phyloP scores from a whole-genome alignment of 2,888 invertebrate genomes.

The Mesorhabditis belari region DNA sequence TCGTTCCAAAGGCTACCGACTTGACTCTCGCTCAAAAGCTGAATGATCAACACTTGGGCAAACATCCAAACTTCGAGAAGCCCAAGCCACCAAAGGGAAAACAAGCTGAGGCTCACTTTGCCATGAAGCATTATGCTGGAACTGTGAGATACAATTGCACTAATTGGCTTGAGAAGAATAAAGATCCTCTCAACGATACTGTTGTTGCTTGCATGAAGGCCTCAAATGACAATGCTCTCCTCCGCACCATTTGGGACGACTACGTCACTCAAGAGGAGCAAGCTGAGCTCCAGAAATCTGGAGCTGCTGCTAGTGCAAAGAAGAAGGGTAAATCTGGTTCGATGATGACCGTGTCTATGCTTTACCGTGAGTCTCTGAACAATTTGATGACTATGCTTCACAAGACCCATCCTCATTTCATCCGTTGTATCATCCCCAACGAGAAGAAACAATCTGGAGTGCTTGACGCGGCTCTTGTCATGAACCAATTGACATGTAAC shows the following conservation, averaged over 20 bases:
- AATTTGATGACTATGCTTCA: slow-evolving; percentile 31
- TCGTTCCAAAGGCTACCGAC: slow-evolving; percentile 53
- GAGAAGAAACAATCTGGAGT: slow-evolving; percentile 62
- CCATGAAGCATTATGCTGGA: slow-evolving; percentile 59
- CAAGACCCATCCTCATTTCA: slow-evolving; percentile 80
- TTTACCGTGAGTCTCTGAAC: slow-evolving; percentile 36
- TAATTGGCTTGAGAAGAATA: slow-evolving; percentile 99
- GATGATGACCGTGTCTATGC: slow-evolving; percentile 40
- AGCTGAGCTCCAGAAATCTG: slow-evolving; percentile 18
- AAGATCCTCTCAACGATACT: slow-evolving; percentile 99
- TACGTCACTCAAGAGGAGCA: slow-evolving; percentile 58
- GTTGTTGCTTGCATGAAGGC: slow-evolving; percentile 88
- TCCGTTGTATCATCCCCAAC: slow-evolving; percentile 99
- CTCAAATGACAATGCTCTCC: slow-evolving; percentile 66
- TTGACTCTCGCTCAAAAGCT: slow-evolving; percentile 52
- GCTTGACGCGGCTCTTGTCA: slow-evolving; percentile 92
- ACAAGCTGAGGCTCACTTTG: slow-evolving; percentile 62
- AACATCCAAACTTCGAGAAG: slow-evolving; percentile 92
- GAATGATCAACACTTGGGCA: slow-evolving; percentile 61
- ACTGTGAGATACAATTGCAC: slow-evolving; percentile 91
- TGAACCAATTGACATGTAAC: slow-evolving; percentile 69
- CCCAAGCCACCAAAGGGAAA: slow-evolving; percentile 59
- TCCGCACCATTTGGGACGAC: slow-evolving; percentile 71
- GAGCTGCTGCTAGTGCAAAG: slow-evolving; percentile 24
- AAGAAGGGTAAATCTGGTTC: slow-evolving; percentile 39